phyloP scores from a whole-genome alignment of 2,888 invertebrate genomes.

The Elegia similella region DNA sequence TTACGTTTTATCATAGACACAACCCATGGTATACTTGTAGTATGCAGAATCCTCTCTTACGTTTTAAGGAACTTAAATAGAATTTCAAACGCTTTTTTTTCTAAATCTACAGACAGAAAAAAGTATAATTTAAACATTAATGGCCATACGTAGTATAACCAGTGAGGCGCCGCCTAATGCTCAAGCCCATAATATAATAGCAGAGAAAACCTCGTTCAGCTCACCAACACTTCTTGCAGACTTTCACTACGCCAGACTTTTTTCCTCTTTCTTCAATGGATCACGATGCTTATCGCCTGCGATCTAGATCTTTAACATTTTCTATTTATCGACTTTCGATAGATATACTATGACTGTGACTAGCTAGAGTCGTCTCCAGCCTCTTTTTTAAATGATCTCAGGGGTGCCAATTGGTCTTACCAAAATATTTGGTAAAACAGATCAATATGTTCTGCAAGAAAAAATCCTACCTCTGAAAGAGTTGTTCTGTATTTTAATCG shows the following conservation, averaged over 20 bases:
- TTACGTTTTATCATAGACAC: too few species aligned
- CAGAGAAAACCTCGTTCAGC: slow-evolving; percentile 38
- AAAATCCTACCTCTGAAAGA: too few species aligned
- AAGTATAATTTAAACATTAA: too few species aligned
- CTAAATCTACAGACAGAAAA: too few species aligned
- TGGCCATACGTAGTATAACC: background rate
- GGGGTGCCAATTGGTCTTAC: too few species aligned
- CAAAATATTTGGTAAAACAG: too few species aligned
- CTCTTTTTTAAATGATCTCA: too few species aligned
- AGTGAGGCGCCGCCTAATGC: slow-evolving; percentile 33
- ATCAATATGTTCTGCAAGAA: too few species aligned
- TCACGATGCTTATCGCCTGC: slow-evolving; percentile 35
- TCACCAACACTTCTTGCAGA: slow-evolving; percentile 36
- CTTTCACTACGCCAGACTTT: slow-evolving; percentile 53
- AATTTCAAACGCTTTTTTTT: background rate
- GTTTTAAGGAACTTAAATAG: too few species aligned
- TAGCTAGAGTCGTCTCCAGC: background rate
- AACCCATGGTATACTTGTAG: too few species aligned
- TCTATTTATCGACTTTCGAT: slow-evolving; percentile 31
- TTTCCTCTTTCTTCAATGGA: slow-evolving; percentile 40
- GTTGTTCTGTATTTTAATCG: too few species aligned
- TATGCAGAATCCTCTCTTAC: too few species aligned
- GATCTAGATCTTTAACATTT: slow-evolving; percentile 41
- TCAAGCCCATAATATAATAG: slow-evolving; percentile 32
- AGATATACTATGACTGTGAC: background rate